These are phyloP conservation scores for Panurus biarmicus DNA, from an alignment of 2,113 vertebrate species.

Conservation along the genomic window DNA sequence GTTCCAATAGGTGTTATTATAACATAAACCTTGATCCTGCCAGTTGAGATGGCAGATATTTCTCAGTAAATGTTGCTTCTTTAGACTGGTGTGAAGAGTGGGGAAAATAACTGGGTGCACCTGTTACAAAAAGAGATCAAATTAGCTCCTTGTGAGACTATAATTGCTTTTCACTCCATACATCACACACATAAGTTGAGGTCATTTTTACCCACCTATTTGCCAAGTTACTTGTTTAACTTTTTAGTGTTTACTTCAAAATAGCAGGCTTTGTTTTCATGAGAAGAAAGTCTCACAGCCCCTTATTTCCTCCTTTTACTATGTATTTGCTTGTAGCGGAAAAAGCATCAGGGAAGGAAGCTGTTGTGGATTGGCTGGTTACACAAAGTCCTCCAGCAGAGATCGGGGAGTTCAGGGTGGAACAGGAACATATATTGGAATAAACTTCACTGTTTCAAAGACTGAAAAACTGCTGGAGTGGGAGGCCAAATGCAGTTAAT, in stretches of 20 bases:
- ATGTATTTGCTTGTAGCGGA: neutral
- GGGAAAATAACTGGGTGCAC: neutral
- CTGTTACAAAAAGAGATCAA: neutral
- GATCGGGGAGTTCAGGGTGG: neutral
- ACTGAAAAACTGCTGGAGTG: neutral
- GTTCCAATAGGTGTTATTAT: neutral
- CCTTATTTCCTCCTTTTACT: constrained; percentile 35
- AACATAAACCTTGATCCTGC: neutral
- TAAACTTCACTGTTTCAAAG: neutral
- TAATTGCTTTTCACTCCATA: neutral
- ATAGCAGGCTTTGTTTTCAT: constrained; percentile 2
- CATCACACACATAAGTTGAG: neutral
- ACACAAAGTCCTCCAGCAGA: neutral
- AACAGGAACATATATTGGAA: neutral
- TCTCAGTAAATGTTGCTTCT: neutral
- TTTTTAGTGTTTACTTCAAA: neutral
- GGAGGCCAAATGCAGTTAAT: neutral
- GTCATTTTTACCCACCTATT: neutral
- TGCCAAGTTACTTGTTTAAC: neutral
- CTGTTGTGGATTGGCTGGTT: neutral
- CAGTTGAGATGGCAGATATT: neutral
- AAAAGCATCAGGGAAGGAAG: constrained; percentile 33
- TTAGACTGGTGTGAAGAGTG: neutral
- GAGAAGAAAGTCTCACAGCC: neutral
- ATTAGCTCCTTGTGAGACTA: neutral